phyloP scores from a whole-genome alignment of 2,113 vertebrate species.

The Tympanuchus pallidicinctus region DNA sequence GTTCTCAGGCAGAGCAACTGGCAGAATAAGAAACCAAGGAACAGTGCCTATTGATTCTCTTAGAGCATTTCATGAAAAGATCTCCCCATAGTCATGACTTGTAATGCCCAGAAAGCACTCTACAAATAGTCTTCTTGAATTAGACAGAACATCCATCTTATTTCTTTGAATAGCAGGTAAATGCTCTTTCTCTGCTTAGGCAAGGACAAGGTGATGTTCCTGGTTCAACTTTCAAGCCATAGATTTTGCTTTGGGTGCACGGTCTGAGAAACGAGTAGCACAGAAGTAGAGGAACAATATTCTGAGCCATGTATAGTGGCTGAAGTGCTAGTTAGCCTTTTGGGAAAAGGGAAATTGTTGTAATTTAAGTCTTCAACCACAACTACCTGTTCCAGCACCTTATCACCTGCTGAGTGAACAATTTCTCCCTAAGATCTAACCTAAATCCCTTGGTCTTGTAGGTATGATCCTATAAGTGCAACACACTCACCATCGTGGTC shows the following conservation, averaged over 20 bases:
- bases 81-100: neutral
- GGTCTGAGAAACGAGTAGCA: neutral
- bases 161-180: neutral
- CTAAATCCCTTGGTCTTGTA: neutral
- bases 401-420: neutral
- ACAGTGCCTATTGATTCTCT: neutral
- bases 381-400: neutral
- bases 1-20: neutral
- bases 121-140: neutral
- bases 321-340: neutral
- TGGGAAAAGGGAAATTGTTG: neutral
- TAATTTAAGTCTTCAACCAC: neutral
- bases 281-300: neutral
- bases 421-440: neutral
- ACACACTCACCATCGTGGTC: neutral
- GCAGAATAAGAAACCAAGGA: neutral
- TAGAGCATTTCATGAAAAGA: neutral
- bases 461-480: neutral
- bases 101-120: neutral
- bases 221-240: neutral
- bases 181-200: neutral
- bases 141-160: neutral
- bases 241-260: neutral
- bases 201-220: neutral
- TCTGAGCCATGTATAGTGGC: neutral